These are phyloP conservation scores for Carassius gibelio DNA, from an alignment of 2,113 vertebrate species.

Conservation along the genomic window DNA sequence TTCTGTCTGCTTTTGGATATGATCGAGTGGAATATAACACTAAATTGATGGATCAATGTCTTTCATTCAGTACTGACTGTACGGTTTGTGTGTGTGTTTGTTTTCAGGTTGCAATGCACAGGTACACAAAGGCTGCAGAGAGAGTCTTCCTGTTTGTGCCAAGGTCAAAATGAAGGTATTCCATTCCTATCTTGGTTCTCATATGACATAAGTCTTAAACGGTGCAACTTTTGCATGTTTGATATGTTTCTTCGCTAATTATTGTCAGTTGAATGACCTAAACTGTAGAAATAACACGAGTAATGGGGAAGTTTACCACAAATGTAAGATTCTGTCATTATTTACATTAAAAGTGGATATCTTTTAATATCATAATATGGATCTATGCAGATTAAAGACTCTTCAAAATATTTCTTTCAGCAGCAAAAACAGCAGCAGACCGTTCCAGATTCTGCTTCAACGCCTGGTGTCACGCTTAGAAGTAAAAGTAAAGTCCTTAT, in stretches of 20 bases:
- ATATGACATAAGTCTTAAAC: neutral
- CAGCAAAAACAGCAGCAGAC: slow-evolving; percentile 78
- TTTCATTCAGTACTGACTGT: neutral
- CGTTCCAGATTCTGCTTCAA: slow-evolving; percentile 74
- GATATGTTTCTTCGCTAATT: too few species aligned
- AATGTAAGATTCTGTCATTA: too few species aligned
- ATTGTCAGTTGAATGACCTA: neutral
- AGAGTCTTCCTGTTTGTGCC: slow-evolving; percentile 39
- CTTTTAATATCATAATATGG: neutral
- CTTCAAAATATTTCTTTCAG: slow-evolving; percentile 53
- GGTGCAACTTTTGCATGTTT: neutral
- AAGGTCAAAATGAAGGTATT: slow-evolving; percentile 52
- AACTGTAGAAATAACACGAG: neutral
- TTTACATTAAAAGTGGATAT: too few species aligned
- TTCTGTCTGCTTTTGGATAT: neutral
- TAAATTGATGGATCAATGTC: neutral
- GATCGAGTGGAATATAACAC: neutral
- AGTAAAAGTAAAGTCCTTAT: slow-evolving; percentile 77
- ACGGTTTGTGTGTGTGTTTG: neutral
- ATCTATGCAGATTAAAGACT: neutral
- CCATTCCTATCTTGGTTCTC: neutral
- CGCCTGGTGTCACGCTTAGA: slow-evolving; percentile 79
- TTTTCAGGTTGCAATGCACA: slow-evolving; percentile 42
- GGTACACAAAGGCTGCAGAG: slow-evolving; percentile 48
- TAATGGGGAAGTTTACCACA: neutral